Evolutionary conservation across 2,113 vertebrate species (phyloP), one percentile per base, ranked within the genome.

Genomic region (Monopterus albus): DNA sequence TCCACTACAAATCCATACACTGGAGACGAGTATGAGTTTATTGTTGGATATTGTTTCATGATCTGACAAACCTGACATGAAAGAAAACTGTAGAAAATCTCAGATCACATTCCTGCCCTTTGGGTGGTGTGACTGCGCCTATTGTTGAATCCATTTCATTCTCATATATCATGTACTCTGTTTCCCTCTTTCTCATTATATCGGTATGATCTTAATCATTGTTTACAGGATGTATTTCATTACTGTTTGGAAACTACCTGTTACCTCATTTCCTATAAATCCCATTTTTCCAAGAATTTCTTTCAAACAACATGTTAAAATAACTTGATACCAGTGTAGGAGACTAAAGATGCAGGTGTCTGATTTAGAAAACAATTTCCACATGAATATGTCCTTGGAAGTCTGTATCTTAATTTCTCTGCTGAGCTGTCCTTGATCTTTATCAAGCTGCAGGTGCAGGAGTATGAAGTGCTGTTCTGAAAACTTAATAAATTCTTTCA

Each of bases 341-440:
- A 29, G 21, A 33, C 8, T 29, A 17, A 26, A 43, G 18, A 46
- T 26, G 20, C 12, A 38, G 11, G 3, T 29, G 13, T 57, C 15
- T 65, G 36, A 29, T 58, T 57, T 52, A 20, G 4, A 63, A 70
- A 60, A 25, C 8, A 15, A 6, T 62, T 21, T 46, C 25, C 35
- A 45, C 25, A 36, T 51, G 3, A 42, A 17, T 46, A 23, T 72
- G 35, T 7, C 29, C 49, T 31, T 46, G 29, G 28, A 70, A 25
- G 39, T 20, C 15, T 39, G 28, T 64, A 81, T 78, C 55, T 50
- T 65, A 64, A 67, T 70, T 65, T 73, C 82, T 86, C 69, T 53
- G 55, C 33, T 47, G 49, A 67, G 75, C 7, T 14, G 45, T 74
- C 57, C 52, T 61, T 66, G 67, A 81, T 85, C 42, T 11, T 77